A percentile compares a stretch with the other conserved stretches of the same genome.
Conservation (phyloP, 2,888 invertebrate species). For the Lissonota sp. region DNA sequence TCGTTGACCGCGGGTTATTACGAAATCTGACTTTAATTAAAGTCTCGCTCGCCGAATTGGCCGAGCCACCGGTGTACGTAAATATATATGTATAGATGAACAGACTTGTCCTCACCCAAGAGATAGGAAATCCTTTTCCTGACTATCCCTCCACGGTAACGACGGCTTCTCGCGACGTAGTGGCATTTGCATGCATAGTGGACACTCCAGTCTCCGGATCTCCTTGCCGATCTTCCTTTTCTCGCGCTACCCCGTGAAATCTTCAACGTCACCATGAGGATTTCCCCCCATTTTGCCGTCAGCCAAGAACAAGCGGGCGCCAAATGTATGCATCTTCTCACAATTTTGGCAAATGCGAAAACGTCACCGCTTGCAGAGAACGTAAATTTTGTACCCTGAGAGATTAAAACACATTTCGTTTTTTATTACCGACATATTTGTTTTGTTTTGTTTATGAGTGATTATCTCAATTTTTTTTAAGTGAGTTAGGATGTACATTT, state of each 20-base stretch:
- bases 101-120: not conserved
- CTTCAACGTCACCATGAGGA: slow-evolving; percentile 31
- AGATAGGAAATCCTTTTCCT: slow-evolving; percentile 30
- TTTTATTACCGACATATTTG: too few relatives aligned
- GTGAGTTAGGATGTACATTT: too few relatives aligned
- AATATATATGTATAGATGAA: not conserved
- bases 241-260: slow-evolving; percentile 6
- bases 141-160: slow-evolving; percentile 29
- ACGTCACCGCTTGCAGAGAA: slow-evolving; percentile 12
- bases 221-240: slow-evolving; percentile 50
- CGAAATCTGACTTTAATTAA: slow-evolving; percentile 71
- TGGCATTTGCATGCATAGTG: slow-evolving; percentile 72
- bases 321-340: slow-evolving; percentile 32
- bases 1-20: slow-evolving; percentile 65
- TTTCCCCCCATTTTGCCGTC: slow-evolving; percentile 41
- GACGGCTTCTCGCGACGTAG: slow-evolving; percentile 48
- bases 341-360: slow-evolving; percentile 4
- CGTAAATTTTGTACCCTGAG: not conserved
- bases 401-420: too few relatives aligned
- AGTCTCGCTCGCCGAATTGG: slow-evolving; percentile 65
- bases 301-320: not conserved
- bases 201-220: slow-evolving; percentile 63
- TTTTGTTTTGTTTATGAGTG: too few relatives aligned
- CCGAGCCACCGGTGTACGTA: slow-evolving; percentile 27
- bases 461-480: too few relatives aligned